phyloP scores from a whole-genome alignment of 2,797 vertebrate species.

The Bovichtus variegatus region DNA sequence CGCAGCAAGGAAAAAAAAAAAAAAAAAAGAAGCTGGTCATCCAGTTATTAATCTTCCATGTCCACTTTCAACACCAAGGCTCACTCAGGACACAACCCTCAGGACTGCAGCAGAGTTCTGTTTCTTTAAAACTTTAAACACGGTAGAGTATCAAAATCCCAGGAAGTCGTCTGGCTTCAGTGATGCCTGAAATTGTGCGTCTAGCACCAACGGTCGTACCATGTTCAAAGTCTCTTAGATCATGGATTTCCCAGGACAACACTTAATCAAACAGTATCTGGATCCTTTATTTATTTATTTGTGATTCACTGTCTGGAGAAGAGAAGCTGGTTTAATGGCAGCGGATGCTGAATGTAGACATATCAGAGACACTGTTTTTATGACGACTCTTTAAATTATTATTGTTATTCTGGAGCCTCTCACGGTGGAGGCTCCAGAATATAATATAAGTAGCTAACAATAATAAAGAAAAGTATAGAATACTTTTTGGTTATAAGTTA shows the following conservation, averaged over 20 bases:
- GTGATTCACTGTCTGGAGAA: not conserved
- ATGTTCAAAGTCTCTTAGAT: slow-evolving; percentile 31
- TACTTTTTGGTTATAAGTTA: too few relatives aligned
- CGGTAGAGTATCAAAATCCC: slow-evolving; percentile 17
- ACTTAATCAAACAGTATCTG: slow-evolving; percentile 13
- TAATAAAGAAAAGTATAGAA: too few relatives aligned
- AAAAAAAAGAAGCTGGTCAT: too few relatives aligned
- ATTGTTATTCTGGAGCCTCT: not conserved
- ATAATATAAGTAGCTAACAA: too few relatives aligned
- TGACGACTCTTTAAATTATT: not conserved
- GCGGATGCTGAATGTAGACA: not conserved
- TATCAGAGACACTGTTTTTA: not conserved
- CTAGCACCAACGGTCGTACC: not conserved
- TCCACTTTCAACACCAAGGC: slow-evolving; percentile 21
- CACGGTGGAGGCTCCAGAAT: not conserved
- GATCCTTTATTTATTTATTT: not conserved
- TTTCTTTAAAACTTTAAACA: slow-evolving; percentile 13
- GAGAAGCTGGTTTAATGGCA: not conserved
- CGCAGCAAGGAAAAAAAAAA: too few relatives aligned
- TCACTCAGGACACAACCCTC: slow-evolving; percentile 2
- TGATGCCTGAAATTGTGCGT: slow-evolving; percentile 28
- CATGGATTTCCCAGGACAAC: slow-evolving; percentile 19
- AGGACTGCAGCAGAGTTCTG: slow-evolving; percentile 12
- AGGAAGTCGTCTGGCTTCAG: slow-evolving; percentile 29
- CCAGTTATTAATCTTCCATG: slow-evolving; percentile 46